phyloP scores from a whole-genome alignment of 2,888 invertebrate genomes.

The Brachypalpus laphriformis region DNA sequence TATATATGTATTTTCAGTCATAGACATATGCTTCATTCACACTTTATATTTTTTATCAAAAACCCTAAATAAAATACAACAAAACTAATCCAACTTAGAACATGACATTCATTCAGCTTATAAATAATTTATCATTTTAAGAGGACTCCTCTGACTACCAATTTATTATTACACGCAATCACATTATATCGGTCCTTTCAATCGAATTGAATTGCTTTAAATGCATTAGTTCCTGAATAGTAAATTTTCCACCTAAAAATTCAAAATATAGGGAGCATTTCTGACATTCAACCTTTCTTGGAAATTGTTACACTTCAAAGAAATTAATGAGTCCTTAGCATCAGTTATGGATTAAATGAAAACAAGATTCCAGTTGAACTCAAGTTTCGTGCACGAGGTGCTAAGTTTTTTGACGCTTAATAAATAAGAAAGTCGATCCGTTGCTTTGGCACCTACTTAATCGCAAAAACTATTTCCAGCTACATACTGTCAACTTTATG shows the following conservation, averaged over 20 bases:
- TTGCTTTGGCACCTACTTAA: conserved; percentile 52
- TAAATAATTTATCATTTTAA: conserved; percentile 39
- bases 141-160: neutral
- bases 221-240: neutral
- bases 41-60: neutral
- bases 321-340: conserved; percentile 1
- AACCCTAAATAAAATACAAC: neutral
- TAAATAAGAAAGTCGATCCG: conserved; percentile 49
- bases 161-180: conserved; percentile 9
- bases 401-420: conserved; percentile 30
- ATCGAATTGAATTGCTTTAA: conserved; percentile 5
- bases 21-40: no score
- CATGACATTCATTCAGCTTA: conserved; percentile 2
- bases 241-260: conserved; percentile 1
- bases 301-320: neutral
- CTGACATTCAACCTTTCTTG: neutral
- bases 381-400: conserved; percentile 46
- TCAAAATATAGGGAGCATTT: neutral
- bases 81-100: neutral
- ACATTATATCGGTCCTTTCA: neutral
- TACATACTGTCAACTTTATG: conserved; percentile 43
- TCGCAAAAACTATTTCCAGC: conserved; percentile 35
- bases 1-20: no score
- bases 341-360: conserved; percentile 22
- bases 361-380: conserved; percentile 5